These are phyloP conservation scores for Diachasmimorpha longicaudata DNA, from an alignment of 1,140 invertebrate genomes.

Conservation along the genomic window DNA sequence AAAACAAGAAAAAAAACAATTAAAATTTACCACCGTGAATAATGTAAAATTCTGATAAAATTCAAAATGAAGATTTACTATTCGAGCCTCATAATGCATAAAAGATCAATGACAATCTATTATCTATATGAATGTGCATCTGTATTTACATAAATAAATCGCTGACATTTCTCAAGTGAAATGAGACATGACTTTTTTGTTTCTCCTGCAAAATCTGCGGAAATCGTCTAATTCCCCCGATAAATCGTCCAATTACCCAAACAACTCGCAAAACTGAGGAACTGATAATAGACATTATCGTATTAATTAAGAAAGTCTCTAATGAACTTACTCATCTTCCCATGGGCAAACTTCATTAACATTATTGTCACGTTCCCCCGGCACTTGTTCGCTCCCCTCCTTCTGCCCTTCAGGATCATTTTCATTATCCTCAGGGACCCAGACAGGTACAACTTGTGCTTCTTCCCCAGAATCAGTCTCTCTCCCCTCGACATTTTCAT, in stretches of 20 bases:
- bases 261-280: too few relatives aligned
- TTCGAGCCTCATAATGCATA: too few relatives aligned
- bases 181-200: too few relatives aligned
- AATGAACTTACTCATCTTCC: slow-evolving; percentile 85
- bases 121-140: too few relatives aligned
- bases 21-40: slow-evolving; percentile 19
- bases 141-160: too few relatives aligned
- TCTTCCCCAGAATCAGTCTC: slow-evolving; percentile 36
- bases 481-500: slow-evolving; percentile 18
- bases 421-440: slow-evolving; percentile 44
- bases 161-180: too few relatives aligned
- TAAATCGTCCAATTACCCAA: too few relatives aligned
- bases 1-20: slow-evolving; percentile 59
- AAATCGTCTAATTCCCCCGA: too few relatives aligned
- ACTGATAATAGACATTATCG: too few relatives aligned
- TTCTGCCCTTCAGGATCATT: slow-evolving; percentile 27
- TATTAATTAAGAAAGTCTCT: background rate
- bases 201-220: too few relatives aligned
- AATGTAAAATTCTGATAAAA: background rate
- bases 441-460: slow-evolving; percentile 52
- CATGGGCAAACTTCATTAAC: slow-evolving; percentile 83
- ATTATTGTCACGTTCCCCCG: slow-evolving; percentile 64
- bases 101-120: too few relatives aligned
- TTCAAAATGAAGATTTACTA: too few relatives aligned
- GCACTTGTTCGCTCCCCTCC: slow-evolving; percentile 11